Base-by-base conservation (phyloP, 2,797 vertebrate species). In the Syngnathus rostellatus region DNA sequence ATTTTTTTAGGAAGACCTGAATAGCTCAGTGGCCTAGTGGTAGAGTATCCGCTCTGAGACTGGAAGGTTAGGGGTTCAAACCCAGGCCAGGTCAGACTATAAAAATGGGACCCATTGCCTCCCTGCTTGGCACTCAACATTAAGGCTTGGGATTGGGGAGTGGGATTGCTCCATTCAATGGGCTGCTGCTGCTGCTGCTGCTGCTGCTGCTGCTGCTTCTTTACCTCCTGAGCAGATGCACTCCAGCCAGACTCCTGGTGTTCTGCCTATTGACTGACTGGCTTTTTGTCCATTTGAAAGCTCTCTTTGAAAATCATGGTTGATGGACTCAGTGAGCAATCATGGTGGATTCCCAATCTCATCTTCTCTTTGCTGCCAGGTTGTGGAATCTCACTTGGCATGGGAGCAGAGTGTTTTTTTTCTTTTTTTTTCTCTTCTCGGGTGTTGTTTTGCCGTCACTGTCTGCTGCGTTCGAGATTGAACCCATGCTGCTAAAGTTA, bases 171-270 rank as follows among this genome's bases (percentile, higher is more conserved):
- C 85, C 84, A 82, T 84, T 67, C 70, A 68, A 77, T 77, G 82
- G 82, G 79, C 75, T 88, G 23, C 23, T 23, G 23, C 23, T 23
- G 23, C 23, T 23, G 23, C 23, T 23, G 23, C 23, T 23, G 23
- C 23, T 23, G 23, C 23, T 23, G 23, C 23, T 23, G 23, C 23
- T 23, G 23, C 23, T 23, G 84, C 8, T 77, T 83, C 76, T 72
- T 81, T 83, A 77, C 66, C 73, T 68, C 55, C 68, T 66, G 19
- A 75, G 85, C 86, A 85, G 88, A 90, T 85, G 72, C 84, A 83
- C 84, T 83, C 76, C 78, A 88, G 87, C 76, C 78, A 88, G 87
- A 88, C 86, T 87, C 83, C 83, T 88, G 79, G 60, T 85, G 83
- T 82, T 81, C 80, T 81, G 80, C 84, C 87, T 72, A 84, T 89